Evolutionary conservation across 2,113 vertebrate genomes (phyloP).

Genomic region (Callionymus lyra): DNA sequence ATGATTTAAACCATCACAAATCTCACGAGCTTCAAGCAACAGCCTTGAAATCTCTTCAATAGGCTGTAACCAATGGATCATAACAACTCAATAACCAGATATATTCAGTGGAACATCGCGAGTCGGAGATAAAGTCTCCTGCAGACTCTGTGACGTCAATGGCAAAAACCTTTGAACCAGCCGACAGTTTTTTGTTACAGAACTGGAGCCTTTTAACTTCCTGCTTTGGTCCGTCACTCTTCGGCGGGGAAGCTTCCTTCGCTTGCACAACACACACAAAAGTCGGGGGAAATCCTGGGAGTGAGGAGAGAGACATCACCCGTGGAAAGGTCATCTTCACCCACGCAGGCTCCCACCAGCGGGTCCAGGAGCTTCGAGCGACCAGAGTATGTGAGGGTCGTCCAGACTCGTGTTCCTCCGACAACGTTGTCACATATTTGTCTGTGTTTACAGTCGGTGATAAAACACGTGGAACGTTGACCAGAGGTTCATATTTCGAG

Average conservation of each 20-base stretch:
- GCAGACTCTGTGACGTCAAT: slow-evolving; percentile 21
- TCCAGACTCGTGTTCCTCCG: too few species aligned
- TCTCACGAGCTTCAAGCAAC: too few species aligned
- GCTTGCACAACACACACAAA: slow-evolving; percentile 29
- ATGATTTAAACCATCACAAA: too few species aligned
- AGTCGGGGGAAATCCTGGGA: slow-evolving; percentile 33
- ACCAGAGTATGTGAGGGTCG: too few species aligned
- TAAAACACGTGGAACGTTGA: too few species aligned
- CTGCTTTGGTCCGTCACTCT: slow-evolving; percentile 4
- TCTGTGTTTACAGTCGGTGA: too few species aligned
- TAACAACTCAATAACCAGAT: too few species aligned
- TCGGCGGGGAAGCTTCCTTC: slow-evolving; percentile 12
- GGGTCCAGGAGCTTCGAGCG: not conserved
- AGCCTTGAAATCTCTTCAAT: too few species aligned
- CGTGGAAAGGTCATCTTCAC: slow-evolving; percentile 17
- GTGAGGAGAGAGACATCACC: slow-evolving; percentile 11
- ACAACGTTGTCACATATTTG: too few species aligned
- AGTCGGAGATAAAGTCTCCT: slow-evolving; percentile 1
- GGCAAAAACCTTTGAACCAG: slow-evolving; percentile 17
- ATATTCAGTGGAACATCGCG: slow-evolving; percentile 5
- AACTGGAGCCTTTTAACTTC: slow-evolving; percentile 1
- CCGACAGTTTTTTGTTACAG: slow-evolving; percentile 4
- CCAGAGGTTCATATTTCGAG: too few species aligned
- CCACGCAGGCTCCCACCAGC: not conserved
- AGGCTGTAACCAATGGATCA: too few species aligned